Evolutionary conservation across 2,888 invertebrate species (phyloP), one percentile per base, ranked within the genome.

Genomic region (Hemaris fuciformis): DNA sequence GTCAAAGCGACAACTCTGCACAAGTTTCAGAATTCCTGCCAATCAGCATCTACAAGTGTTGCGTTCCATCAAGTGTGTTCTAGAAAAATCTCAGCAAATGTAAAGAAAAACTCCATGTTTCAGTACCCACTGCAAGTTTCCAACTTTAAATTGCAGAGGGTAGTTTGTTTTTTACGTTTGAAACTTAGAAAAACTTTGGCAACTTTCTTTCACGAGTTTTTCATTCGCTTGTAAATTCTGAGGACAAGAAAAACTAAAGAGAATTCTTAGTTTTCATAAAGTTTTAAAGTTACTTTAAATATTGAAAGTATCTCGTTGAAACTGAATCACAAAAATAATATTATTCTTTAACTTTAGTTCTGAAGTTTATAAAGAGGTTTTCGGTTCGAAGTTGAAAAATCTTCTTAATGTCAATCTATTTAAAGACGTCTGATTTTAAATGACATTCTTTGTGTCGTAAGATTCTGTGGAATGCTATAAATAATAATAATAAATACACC

Each of bases 151-250:
- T 48, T 48, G 48, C 48, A 7, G 27, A 48, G 15, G 8, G 27
- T 31, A 18, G 53, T 3, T 53, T 4, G 46, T 53, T 53, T 48
- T 38, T 53, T 53, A 31, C 18, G 53, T 53, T 31, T 31, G 31
- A 31, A 53, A 53, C 31, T 31, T 53, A 31, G 31, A 31, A 53
- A 23, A 53, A 53, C 53, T 31, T 31, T 53, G 53, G 27, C 15
- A 53, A 53, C 27, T 53, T 31, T 53, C 53, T 53, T 48, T 53
- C 48, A 31, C 18, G 18, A 18, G 48, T 31, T 53, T 27, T 53
- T 53, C 31, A 53, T 53, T 53, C 53, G 53, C 31, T 53, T 53
- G 18, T 18, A 53, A 53, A 53, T 53, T 53, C 27, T 27, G 53
- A 27, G 53, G 53, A 53, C 53, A 53, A 46, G 31, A 53, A 31